These are phyloP conservation scores for Pseudochromis fuscus DNA, from an alignment of 2,797 vertebrate genomes.

Conservation along the genomic window DNA sequence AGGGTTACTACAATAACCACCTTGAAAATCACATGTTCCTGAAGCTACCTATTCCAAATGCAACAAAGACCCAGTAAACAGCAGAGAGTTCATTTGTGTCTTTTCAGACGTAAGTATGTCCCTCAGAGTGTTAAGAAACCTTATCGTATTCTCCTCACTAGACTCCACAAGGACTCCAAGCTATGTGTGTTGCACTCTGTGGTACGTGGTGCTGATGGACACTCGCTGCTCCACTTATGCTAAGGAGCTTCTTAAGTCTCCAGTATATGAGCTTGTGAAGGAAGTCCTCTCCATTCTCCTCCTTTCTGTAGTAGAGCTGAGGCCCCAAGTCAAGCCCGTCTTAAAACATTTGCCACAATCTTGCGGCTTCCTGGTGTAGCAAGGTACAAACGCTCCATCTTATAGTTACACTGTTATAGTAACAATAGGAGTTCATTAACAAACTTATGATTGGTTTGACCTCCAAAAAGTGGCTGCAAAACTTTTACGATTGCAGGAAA, in stretches of 20 bases:
- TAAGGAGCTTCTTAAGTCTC: no score
- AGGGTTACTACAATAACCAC: not conserved
- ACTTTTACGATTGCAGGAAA: slow-evolving; percentile 46
- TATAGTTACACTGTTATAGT: slow-evolving; percentile 35
- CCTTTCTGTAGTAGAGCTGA: not conserved
- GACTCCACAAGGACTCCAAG: not conserved
- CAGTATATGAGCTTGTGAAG: not conserved
- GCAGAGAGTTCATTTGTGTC: no score
- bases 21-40: not conserved
- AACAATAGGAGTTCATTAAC: slow-evolving; percentile 59
- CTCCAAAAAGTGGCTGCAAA: slow-evolving; percentile 55
- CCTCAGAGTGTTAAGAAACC: no score
- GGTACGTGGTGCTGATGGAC: slow-evolving; percentile 9
- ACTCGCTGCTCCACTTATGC: not conserved
- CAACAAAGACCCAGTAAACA: no score
- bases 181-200: not conserved
- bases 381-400: slow-evolving; percentile 30
- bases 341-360: slow-evolving; percentile 43
- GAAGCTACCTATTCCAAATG: not conserved
- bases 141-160: not conserved
- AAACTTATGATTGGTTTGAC: slow-evolving; percentile 62
- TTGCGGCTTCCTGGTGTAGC: slow-evolving; percentile 30
- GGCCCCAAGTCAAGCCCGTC: not conserved
- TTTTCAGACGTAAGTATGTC: no score
- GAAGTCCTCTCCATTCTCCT: not conserved